Conservation (phyloP, 2,113 vertebrate genomes). For the Actinemys pallida region DNA sequence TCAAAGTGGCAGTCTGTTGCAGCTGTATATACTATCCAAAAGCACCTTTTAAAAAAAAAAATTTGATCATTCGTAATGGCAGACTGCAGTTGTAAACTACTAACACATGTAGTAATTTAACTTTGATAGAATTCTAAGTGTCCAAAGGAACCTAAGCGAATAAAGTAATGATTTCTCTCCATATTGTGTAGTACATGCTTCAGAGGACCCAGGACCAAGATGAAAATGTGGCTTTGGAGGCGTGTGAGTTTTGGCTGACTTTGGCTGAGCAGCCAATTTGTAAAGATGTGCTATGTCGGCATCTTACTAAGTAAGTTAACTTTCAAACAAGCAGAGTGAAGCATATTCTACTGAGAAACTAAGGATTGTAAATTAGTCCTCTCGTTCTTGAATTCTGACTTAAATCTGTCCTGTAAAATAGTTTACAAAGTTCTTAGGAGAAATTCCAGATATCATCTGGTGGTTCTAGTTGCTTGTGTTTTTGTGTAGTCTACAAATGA, state of each 20-base stretch:
- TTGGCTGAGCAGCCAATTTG: conserved; percentile 96
- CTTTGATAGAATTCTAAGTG: background rate
- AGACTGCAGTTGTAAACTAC: background rate
- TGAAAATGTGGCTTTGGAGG: conserved; percentile 97
- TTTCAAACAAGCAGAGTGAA: background rate
- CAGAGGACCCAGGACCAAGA: conserved; percentile 96
- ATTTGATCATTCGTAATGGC: background rate
- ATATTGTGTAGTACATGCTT: conserved; percentile 91
- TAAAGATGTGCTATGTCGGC: conserved; percentile 94
- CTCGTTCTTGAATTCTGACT: background rate
- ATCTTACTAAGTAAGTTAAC: conserved; percentile 90
- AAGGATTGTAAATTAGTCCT: background rate
- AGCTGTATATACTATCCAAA: background rate
- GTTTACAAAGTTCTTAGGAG: background rate
- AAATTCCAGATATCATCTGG: background rate
- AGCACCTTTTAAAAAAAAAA: background rate
- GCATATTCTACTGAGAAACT: background rate
- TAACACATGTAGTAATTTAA: background rate
- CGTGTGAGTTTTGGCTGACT: conserved; percentile 98
- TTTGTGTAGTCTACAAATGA: background rate
- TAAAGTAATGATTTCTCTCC: background rate
- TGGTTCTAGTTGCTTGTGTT: background rate
- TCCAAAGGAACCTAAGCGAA: background rate
- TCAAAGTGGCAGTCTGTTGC: background rate
- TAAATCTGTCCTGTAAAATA: background rate